These are phyloP conservation scores for Cydia amplana DNA, from an alignment of 1,140 invertebrate genomes.

Conservation along the genomic window DNA sequence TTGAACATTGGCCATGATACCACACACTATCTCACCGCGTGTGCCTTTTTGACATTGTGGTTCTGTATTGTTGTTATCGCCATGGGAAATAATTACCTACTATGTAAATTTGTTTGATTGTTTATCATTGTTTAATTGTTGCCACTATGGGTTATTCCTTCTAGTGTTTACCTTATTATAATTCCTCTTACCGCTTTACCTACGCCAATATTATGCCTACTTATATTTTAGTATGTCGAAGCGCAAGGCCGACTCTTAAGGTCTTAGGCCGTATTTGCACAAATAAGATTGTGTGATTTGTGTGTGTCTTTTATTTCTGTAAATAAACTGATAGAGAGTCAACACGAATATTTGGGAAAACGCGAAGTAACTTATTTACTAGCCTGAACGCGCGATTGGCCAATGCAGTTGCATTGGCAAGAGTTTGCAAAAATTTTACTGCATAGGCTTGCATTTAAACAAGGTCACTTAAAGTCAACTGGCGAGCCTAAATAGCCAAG, in stretches of 20 bases:
- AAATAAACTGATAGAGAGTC: background rate
- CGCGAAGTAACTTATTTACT: background rate
- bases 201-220: too few relatives aligned
- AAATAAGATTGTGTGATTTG: too few relatives aligned
- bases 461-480: constrained; percentile 28
- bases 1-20: constrained; percentile 1
- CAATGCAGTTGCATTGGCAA: constrained; percentile 13
- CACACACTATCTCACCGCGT: background rate
- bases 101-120: background rate
- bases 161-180: background rate
- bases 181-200: too few relatives aligned
- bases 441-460: constrained; percentile 31
- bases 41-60: background rate
- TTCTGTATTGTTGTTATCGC: background rate
- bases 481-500: constrained; percentile 31
- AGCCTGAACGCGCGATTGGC: background rate
- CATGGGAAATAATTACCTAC: background rate
- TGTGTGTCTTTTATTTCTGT: background rate
- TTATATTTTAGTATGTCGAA: too few relatives aligned
- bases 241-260: background rate
- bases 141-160: background rate
- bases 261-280: background rate
- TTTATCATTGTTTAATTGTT: background rate
- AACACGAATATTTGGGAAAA: background rate
- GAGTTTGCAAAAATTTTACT: constrained; percentile 30